phyloP scores from a whole-genome alignment of 2,888 invertebrate genomes.

The Isoperla grammatica region DNA sequence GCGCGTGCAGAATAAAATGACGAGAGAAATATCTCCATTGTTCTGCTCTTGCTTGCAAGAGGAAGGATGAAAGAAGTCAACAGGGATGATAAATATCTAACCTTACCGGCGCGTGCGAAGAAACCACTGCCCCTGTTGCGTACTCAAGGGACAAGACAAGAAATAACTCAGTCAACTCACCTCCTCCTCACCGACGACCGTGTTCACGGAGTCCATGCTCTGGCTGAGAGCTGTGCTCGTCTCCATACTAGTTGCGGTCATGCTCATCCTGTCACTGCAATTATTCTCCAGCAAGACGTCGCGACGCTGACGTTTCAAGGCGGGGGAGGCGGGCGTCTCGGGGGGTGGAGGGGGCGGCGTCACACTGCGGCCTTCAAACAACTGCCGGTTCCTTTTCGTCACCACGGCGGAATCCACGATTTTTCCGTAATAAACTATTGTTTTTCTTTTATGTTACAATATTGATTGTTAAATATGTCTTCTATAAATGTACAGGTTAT shows the following conservation, averaged over 20 bases:
- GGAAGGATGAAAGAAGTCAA: too few relatives aligned
- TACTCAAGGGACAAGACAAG: too few relatives aligned
- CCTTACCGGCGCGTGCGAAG: too few relatives aligned
- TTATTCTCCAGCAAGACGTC: constrained; percentile 7
- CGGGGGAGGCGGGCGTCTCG: constrained; percentile 22
- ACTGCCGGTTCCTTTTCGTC: constrained; percentile 21
- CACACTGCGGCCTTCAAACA: constrained; percentile 22
- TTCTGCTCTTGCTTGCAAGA: too few relatives aligned
- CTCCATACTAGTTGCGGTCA: constrained; percentile 47
- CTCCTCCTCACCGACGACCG: constrained; percentile 95
- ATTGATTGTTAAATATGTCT: too few relatives aligned
- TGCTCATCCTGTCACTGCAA: constrained; percentile 7
- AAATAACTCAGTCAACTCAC: too few relatives aligned
- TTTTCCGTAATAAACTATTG: constrained; percentile 7
- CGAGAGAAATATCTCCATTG: too few relatives aligned
- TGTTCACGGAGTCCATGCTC: constrained; percentile 97
- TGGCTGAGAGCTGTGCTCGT: constrained; percentile 79
- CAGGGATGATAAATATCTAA: too few relatives aligned
- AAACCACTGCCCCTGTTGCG: too few relatives aligned
- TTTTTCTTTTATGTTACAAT: not conserved
- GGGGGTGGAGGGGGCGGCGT: constrained; percentile 36
- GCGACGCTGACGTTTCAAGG: constrained; percentile 31
- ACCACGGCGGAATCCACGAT: constrained; percentile 24
- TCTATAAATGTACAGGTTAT: too few relatives aligned
- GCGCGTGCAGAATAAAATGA: too few relatives aligned